Percentiles rank a stretch among this genome's conserved stretches.
Evolutionary conservation across 2,113 vertebrate species (phyloP).

Genomic region (Ameiurus melas): DNA sequence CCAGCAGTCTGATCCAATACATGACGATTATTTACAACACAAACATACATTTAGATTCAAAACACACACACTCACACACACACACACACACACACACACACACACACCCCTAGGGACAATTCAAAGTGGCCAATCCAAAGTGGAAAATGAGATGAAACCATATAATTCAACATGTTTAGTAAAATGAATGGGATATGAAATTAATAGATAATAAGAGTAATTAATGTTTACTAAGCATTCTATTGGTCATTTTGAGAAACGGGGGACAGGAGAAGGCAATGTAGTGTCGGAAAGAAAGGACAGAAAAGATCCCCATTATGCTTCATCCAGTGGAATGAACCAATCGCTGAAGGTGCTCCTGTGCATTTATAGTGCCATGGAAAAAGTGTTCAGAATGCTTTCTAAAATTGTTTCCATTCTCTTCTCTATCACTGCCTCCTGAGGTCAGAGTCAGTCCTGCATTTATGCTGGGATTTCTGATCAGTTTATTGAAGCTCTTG

Average conservation of each 20-base stretch:
- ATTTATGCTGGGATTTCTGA: neutral
- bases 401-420: neutral
- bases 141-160: neutral
- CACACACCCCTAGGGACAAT: neutral
- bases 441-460: neutral
- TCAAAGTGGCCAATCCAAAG: neutral
- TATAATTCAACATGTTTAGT: neutral
- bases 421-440: neutral
- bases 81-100: too few relatives aligned
- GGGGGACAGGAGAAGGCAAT: neutral
- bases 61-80: too few relatives aligned
- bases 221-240: neutral
- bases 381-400: neutral
- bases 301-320: neutral
- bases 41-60: constrained; percentile 24
- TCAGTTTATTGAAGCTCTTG: neutral
- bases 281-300: neutral
- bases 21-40: constrained; percentile 6
- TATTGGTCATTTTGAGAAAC: neutral
- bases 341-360: too few relatives aligned
- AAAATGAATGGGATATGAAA: neutral
- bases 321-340: neutral
- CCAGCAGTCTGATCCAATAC: constrained; percentile 23
- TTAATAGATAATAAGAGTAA: neutral
- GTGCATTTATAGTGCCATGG: too few relatives aligned